A percentile compares a stretch with the other conserved stretches of the same genome.
phyloP scores from a whole-genome alignment of 2,797 vertebrate species.

The Tinamus major region DNA sequence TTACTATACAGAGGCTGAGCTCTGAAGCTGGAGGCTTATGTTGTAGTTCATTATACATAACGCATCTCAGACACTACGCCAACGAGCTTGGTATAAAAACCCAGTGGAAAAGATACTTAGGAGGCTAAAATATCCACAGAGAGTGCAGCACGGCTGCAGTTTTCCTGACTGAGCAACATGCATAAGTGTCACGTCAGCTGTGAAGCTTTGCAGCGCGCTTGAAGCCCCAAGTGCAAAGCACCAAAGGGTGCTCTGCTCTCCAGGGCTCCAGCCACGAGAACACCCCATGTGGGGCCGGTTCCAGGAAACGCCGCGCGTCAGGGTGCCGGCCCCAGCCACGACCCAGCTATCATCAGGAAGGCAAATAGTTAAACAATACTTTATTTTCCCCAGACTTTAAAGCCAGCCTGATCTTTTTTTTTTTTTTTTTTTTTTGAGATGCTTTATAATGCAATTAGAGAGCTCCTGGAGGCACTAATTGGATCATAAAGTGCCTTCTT shows the following conservation, averaged over 20 bases:
- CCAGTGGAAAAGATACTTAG: not conserved
- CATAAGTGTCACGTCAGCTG: accelerated
- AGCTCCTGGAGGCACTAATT: slow-evolving; percentile 72
- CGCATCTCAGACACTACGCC: not conserved
- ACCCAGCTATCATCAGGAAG: not conserved
- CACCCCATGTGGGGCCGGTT: not conserved
- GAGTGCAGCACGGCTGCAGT: not conserved
- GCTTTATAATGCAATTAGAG: slow-evolving; percentile 74
- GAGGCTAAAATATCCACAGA: not conserved
- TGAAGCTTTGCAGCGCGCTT: not conserved
- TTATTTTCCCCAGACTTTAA: not conserved
- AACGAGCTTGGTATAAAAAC: not conserved
- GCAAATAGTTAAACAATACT: slow-evolving; percentile 25
- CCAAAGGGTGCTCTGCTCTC: not conserved
- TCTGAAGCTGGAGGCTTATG: slow-evolving; percentile 21
- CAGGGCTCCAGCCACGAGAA: not conserved
- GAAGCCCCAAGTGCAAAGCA: not conserved
- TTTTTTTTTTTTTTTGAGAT: not conserved
- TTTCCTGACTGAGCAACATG: not conserved
- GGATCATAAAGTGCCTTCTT: slow-evolving; percentile 74
- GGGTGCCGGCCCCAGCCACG: not conserved
- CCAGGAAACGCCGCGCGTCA: not conserved
- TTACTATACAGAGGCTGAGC: slow-evolving; percentile 29
- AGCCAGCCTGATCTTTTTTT: not conserved
- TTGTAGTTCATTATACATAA: slow-evolving; percentile 32